Conservation (phyloP, 2,797 vertebrate species). For the Merluccius polli region DNA sequence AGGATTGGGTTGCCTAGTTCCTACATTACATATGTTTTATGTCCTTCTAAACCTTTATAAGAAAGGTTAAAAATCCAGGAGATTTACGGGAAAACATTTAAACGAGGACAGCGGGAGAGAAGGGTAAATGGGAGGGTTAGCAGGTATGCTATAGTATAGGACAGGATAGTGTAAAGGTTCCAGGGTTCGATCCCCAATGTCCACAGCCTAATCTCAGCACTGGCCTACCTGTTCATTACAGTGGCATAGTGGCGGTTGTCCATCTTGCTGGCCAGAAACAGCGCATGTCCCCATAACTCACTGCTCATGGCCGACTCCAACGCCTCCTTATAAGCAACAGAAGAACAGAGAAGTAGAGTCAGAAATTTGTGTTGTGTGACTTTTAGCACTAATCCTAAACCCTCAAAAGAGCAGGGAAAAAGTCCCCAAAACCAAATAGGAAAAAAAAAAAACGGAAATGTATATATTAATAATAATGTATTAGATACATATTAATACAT, state of each 20-base stretch:
- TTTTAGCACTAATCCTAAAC: not conserved
- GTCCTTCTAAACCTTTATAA: too few relatives aligned
- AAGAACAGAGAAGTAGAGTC: not conserved
- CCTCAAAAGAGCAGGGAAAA: not conserved
- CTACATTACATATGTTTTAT: too few relatives aligned
- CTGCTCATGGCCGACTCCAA: slow-evolving; percentile 86
- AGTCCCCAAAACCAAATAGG: not conserved
- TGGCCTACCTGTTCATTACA: slow-evolving; percentile 81
- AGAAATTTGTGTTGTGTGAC: not conserved
- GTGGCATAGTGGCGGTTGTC: slow-evolving; percentile 84
- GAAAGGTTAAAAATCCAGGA: too few relatives aligned
- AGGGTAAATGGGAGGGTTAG: too few relatives aligned
- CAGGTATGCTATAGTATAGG: not conserved
- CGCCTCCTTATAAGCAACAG: slow-evolving; percentile 76
- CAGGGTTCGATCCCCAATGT: not conserved
- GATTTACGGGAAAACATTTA: too few relatives aligned
- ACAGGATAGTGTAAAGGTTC: not conserved
- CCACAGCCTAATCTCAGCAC: not conserved
- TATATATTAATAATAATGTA: not conserved
- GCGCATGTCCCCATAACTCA: slow-evolving; percentile 88
- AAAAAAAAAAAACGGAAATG: not conserved
- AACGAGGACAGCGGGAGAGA: too few relatives aligned
- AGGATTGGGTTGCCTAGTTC: too few relatives aligned
- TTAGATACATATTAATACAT: too few relatives aligned
- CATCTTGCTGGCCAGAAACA: slow-evolving; percentile 94